Evolutionary conservation across 2,888 invertebrate genomes (phyloP), one percentile per base, ranked within the genome.

Genomic region (Phymatocera aterrima): DNA sequence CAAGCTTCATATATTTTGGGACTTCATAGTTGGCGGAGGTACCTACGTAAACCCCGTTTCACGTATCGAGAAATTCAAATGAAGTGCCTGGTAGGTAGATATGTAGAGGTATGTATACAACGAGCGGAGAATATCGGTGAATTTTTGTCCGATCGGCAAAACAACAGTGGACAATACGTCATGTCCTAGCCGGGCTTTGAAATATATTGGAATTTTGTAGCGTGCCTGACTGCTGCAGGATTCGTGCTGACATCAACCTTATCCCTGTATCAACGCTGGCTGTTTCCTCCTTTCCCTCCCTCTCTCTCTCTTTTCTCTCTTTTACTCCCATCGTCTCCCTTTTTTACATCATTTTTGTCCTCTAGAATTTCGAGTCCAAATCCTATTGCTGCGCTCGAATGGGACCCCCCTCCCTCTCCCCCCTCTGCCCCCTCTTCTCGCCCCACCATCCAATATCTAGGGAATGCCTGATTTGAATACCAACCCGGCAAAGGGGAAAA

Each of bases 141-240:
- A 43, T 43, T 46, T 68, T 68, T 15, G 8, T 57, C 4, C 24
- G 31, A 28, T 34, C 15, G 15, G 21, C 15, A 34, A 68, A 68
- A 68, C 15, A 68, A 43, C 46, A n/a, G n/a, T 18, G 68, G n/a
- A n/a, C 46, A 10, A 68, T 68, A 46, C 68, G 46, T 68, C 68
- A 68, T 68, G 64, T 40, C 21, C 57, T 15, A 15, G 21, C 12
- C 57, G 40, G 8, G 3, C 15, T 46, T n/a, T 57, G 34, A 37
- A 18, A 61, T 61, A 61, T 61, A 61, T 61, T n/a, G 34, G 34
- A 64, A n/a, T 51, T 51, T 21, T n/a, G 4, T 10, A n/a, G n/a
- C n/a, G n/a, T n/a, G n/a, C 24, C 24, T 51, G 8, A 21, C 37
- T 18, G 1, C n/a, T 18, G 18, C 2, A 37, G 34, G n/a, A 12